These are phyloP conservation scores for Helostoma temminkii DNA, from an alignment of 2,797 vertebrate species.

Conservation along the genomic window DNA sequence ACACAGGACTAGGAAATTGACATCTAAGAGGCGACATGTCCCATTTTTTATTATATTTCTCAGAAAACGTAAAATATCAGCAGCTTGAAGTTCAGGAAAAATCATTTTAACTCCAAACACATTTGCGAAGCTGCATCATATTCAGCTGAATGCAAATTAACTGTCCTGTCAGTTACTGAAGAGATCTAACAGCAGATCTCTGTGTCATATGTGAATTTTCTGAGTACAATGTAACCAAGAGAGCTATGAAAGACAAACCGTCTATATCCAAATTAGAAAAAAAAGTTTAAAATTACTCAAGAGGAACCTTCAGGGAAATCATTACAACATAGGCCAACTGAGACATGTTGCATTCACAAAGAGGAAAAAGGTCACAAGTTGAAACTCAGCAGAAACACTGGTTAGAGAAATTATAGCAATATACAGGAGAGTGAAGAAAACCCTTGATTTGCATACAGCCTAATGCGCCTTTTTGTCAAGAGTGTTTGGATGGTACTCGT, in stretches of 20 bases:
- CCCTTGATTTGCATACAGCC: constrained; percentile 1
- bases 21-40: no score
- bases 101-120: constrained; percentile 7
- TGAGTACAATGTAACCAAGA: constrained; percentile 12
- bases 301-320: constrained; percentile 29
- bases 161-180: constrained; percentile 9
- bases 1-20: no score
- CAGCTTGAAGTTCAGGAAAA: constrained; percentile 29
- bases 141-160: constrained; percentile 31
- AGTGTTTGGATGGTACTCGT: background rate
- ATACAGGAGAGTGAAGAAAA: background rate
- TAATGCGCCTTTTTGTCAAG: constrained; percentile 2
- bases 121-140: constrained; percentile 15
- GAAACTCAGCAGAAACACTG: constrained; percentile 19
- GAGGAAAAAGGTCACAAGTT: constrained; percentile 36
- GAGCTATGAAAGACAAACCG: constrained; percentile 12
- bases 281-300: background rate
- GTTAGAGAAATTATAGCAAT: background rate
- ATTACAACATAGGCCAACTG: constrained; percentile 35
- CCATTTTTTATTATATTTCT: no score
- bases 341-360: constrained; percentile 20
- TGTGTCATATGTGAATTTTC: constrained; percentile 22
- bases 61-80: no score
- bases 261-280: constrained; percentile 16
- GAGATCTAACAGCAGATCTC: constrained; percentile 15